A percentile compares a stretch with the other conserved stretches of the same genome.
Evolutionary conservation across 2,797 vertebrate species (phyloP).

Genomic region (Pseudomugil gertrudae): DNA sequence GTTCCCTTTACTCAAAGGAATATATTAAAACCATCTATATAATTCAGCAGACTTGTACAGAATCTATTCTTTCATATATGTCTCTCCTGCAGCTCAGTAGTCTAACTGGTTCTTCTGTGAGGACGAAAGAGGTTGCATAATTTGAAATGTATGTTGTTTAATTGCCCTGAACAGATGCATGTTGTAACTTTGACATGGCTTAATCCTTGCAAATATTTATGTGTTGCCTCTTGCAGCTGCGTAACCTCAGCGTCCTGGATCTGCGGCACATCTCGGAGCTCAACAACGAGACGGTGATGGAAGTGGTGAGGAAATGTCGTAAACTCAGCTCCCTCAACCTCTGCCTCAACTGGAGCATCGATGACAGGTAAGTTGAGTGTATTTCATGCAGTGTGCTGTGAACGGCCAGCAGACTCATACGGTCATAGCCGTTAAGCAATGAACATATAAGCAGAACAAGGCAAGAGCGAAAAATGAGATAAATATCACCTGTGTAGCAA

Average conservation of each 20-base stretch:
- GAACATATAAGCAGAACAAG: neutral
- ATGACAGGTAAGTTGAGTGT: constrained; percentile 88
- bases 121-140: neutral
- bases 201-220: constrained; percentile 3
- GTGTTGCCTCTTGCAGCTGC: constrained; percentile 80
- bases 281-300: constrained; percentile 98
- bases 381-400: neutral
- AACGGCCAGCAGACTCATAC: neutral
- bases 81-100: neutral
- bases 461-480: neutral
- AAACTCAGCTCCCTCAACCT: constrained; percentile 96
- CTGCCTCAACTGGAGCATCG: constrained; percentile 99
- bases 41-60: constrained; percentile 23
- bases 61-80: constrained; percentile 2
- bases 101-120: neutral
- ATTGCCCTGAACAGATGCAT: neutral
- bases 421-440: neutral
- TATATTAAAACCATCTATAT: constrained; percentile 21
- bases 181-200: constrained; percentile 7
- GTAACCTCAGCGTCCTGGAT: constrained; percentile 92
- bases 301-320: constrained; percentile 95
- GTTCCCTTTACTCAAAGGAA: constrained; percentile 12
- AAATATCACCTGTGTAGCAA: neutral
- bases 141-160: neutral
- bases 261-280: constrained; percentile 97